Evolutionary conservation across 2,888 invertebrate genomes (phyloP).

Genomic region (Pristionchus arcanus): DNA sequence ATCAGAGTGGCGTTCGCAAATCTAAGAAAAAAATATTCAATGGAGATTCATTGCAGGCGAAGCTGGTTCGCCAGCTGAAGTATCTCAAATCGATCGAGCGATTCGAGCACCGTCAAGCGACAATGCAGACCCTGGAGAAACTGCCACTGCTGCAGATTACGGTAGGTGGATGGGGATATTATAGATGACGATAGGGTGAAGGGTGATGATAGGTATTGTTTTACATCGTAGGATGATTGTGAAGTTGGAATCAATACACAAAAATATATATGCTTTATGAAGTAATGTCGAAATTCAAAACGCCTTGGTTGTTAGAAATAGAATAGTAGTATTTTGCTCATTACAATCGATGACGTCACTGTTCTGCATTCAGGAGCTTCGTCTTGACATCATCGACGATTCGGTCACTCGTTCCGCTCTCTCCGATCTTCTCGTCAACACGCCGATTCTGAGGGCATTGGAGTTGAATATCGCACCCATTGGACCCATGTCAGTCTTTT

Average conservation of each 20-base stretch:
- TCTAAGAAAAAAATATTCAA: background rate
- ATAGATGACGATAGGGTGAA: background rate
- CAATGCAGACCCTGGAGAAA: background rate
- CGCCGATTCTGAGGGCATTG: background rate
- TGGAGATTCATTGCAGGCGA: background rate
- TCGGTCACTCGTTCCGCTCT: background rate
- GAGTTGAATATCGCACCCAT: constrained; percentile 32
- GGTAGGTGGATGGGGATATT: background rate
- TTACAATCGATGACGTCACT: background rate
- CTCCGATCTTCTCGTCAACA: constrained; percentile 28
- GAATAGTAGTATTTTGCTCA: background rate
- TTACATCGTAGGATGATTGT: too few relatives aligned
- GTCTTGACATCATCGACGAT: constrained; percentile 20
- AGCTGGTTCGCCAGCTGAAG: background rate
- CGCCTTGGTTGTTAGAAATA: too few relatives aligned
- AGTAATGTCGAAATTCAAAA: background rate
- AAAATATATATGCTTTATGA: too few relatives aligned
- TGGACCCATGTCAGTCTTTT: too few relatives aligned
- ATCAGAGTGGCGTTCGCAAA: background rate
- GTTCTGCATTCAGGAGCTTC: constrained; percentile 14
- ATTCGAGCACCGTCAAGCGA: constrained; percentile 47
- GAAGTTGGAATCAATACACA: too few relatives aligned
- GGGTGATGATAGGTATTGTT: too few relatives aligned
- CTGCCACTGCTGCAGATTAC: constrained; percentile 34
- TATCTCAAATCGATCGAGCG: background rate